These are phyloP conservation scores for Abscondita cerata DNA, from an alignment of 2,888 invertebrate species.

Conservation along the genomic window DNA sequence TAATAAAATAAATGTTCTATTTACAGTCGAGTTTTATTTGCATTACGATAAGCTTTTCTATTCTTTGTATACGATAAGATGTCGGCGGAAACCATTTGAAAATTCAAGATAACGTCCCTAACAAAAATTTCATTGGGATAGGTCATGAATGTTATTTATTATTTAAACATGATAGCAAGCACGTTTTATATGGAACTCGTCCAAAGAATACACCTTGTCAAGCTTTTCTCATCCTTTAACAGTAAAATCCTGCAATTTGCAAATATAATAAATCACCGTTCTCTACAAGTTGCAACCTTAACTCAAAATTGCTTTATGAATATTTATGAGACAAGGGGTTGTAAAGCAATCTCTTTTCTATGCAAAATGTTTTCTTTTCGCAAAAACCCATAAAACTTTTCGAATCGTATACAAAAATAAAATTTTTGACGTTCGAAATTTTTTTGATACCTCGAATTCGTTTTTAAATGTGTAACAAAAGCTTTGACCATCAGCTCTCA, in stretches of 20 bases:
- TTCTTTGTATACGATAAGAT: slow-evolving; percentile 21
- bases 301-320: slow-evolving; percentile 28
- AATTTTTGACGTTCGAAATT: too few relatives aligned
- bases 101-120: slow-evolving; percentile 19
- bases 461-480: neutral
- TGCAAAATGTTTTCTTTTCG: slow-evolving; percentile 22
- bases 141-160: slow-evolving; percentile 33
- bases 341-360: slow-evolving; percentile 21
- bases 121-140: slow-evolving; percentile 32
- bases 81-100: slow-evolving; percentile 26
- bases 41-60: slow-evolving; percentile 10
- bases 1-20: neutral
- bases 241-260: slow-evolving; percentile 1
- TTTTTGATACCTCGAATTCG: too few relatives aligned
- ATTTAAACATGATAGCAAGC: slow-evolving; percentile 23
- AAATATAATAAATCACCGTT: neutral
- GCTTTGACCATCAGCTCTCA: neutral
- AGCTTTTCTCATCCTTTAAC: too few relatives aligned
- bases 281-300: neutral
- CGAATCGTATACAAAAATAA: too few relatives aligned
- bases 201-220: too few relatives aligned
- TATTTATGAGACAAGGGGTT: slow-evolving; percentile 25
- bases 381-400: too few relatives aligned
- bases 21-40: slow-evolving; percentile 2
- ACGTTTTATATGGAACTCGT: neutral